Base-by-base conservation (phyloP, 2,888 invertebrate species). In the Chirona hameri region DNA sequence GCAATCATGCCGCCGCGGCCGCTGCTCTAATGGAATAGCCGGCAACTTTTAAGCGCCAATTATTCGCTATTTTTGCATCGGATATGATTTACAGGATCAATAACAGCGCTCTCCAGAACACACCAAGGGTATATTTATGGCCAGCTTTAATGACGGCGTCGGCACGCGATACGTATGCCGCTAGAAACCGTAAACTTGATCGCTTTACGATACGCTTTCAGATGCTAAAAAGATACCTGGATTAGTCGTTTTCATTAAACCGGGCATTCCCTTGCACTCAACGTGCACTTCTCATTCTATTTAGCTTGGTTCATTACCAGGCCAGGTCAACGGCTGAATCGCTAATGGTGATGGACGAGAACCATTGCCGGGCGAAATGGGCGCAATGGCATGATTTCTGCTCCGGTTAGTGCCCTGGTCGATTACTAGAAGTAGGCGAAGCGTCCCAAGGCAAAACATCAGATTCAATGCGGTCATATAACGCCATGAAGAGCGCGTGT, bases 181-280 rank as follows among this genome's bases (percentile, higher is more conserved):
- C 24, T 7, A 76, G 46, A 21, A 39, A 76, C 76, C 46, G 76
- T 76, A 46, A 76, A 76, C 46, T 76, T 39, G 46, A 46, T 24
- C 24, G 39, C 39, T 46, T 46, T 76, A 76, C 46, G 76, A 76
- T 46, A 39, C 76, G 46, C 39, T 76, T 76, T 76, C 24, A 39
- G 76, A 76, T 76, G 76, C 24, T 76, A 39, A 76, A 76, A 76
- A 76, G 24, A 76, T 46, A 46, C 76, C 76, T 76, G 24, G 76
- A 72, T 46, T 76, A 27, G 76, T 21, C 4, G 27, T 76, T 76
- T 46, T 76, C 76, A 76, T 76, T 46, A 76, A 76, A 46, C 4
- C 46, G 3, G 46, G 24, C 76, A 46, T 46, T 46, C 76, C 7
- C 46, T 21, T 39, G 24, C 76, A 46, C 76, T 24, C 24, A 46